Evolutionary conservation across 2,797 vertebrate genomes (phyloP).

Genomic region (Menidia menidia): DNA sequence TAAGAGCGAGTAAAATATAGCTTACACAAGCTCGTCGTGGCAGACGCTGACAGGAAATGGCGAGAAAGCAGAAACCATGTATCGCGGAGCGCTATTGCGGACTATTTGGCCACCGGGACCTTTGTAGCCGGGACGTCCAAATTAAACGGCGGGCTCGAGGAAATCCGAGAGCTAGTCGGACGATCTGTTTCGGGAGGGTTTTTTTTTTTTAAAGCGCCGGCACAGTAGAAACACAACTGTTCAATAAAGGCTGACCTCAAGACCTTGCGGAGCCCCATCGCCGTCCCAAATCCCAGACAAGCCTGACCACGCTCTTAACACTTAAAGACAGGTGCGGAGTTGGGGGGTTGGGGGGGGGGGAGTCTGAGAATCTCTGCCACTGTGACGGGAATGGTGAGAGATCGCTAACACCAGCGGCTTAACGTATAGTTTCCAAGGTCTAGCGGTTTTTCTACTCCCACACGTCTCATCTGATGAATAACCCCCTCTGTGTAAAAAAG

Average conservation of each 20-base stretch:
- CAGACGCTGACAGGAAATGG: constrained; percentile 59
- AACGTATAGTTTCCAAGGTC: constrained; percentile 67
- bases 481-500: constrained; percentile 24
- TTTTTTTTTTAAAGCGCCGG: constrained; percentile 29
- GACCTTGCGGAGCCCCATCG: constrained; percentile 28
- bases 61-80: constrained; percentile 57
- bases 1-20: constrained; percentile 27
- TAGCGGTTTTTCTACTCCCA: constrained; percentile 54
- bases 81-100: constrained; percentile 62
- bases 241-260: constrained; percentile 38
- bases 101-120: constrained; percentile 55
- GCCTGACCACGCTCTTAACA: constrained; percentile 48
- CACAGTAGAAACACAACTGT: constrained; percentile 61
- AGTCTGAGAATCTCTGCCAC: constrained; percentile 62
- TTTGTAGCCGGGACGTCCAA: constrained; percentile 55
- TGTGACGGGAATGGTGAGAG: constrained; percentile 65
- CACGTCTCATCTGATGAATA: constrained; percentile 59
- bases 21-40: constrained; percentile 44
- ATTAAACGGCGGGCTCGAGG: constrained; percentile 56
- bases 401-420: constrained; percentile 66
- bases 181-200: constrained; percentile 55
- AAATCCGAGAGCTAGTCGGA: constrained; percentile 21
- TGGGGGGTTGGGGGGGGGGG: constrained; percentile 8
- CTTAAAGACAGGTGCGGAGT: constrained; percentile 67
- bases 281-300: constrained; percentile 36